phyloP scores from a whole-genome alignment of 2,797 vertebrate genomes.

The Tenualosa ilisha region DNA sequence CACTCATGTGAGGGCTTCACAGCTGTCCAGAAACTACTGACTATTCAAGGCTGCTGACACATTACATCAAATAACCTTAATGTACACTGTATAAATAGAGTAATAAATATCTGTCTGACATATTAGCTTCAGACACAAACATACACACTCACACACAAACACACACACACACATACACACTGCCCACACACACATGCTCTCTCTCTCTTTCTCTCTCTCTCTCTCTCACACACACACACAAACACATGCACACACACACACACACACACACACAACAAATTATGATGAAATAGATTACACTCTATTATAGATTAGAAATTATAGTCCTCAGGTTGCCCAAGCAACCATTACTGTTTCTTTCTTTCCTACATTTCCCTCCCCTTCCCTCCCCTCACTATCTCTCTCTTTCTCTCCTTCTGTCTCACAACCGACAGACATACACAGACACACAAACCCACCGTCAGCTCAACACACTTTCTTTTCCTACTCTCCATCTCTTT shows the following conservation, averaged over 20 bases:
- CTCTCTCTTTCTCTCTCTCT: background rate
- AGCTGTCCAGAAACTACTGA: background rate
- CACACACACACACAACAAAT: background rate
- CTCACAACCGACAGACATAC: background rate
- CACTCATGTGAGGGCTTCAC: background rate
- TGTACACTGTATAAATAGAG: background rate
- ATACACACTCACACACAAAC: too few relatives aligned
- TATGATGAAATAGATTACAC: too few relatives aligned
- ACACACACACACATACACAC: background rate
- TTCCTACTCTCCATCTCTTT: background rate
- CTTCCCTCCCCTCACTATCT: background rate
- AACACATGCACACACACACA: background rate
- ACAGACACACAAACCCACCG: constrained; percentile 8
- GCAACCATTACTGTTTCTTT: background rate
- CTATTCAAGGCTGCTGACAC: background rate
- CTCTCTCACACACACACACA: background rate
- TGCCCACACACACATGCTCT: background rate
- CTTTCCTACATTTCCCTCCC: background rate
- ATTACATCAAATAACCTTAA: background rate
- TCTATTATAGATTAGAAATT: too few relatives aligned
- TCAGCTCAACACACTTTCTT: background rate
- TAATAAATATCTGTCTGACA: background rate
- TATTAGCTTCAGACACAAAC: background rate
- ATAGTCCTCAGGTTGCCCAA: background rate
- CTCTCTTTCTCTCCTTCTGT: background rate